A percentile compares a stretch with the other conserved stretches of the same genome.
These are phyloP conservation scores for Rotaria sp. DNA, from an alignment of 2,888 invertebrate species.

Conservation along the genomic window DNA sequence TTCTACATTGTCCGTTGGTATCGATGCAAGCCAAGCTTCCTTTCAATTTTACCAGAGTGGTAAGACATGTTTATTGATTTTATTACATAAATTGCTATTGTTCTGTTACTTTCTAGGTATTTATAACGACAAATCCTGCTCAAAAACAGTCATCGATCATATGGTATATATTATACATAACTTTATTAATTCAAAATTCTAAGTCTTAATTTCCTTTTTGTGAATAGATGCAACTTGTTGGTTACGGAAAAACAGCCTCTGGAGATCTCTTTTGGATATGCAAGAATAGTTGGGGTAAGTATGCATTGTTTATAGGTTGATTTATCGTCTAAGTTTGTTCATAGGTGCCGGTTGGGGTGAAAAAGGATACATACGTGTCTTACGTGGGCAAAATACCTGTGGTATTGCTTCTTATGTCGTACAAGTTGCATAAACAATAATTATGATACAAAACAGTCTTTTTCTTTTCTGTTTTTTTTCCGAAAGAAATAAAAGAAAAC, in stretches of 20 bases:
- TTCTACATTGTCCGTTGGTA: not conserved
- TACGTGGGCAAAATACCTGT: not conserved
- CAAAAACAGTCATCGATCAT: not conserved
- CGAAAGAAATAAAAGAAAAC: too few species aligned
- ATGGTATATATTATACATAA: not conserved
- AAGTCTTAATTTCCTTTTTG: not conserved
- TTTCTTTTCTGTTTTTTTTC: too few species aligned
- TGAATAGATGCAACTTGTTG: not conserved
- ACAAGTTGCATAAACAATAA: not conserved
- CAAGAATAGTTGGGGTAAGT: conserved; percentile 11
- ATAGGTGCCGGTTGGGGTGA: not conserved
- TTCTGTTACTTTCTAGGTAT: not conserved
- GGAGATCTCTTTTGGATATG: not conserved
- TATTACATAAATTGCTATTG: not conserved
- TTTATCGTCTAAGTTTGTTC: not conserved
- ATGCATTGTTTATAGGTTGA: not conserved
- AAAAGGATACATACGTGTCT: not conserved
- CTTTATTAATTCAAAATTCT: too few species aligned
- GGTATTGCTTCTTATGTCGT: not conserved
- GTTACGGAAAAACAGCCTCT: not conserved
- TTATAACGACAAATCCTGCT: not conserved
- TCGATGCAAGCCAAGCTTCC: not conserved
- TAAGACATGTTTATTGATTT: not conserved
- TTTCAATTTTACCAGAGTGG: not conserved
- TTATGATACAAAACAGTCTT: too few species aligned